These are phyloP conservation scores for Myotis yumanensis DNA, from an alignment of 2,113 vertebrate species.

Conservation along the genomic window DNA sequence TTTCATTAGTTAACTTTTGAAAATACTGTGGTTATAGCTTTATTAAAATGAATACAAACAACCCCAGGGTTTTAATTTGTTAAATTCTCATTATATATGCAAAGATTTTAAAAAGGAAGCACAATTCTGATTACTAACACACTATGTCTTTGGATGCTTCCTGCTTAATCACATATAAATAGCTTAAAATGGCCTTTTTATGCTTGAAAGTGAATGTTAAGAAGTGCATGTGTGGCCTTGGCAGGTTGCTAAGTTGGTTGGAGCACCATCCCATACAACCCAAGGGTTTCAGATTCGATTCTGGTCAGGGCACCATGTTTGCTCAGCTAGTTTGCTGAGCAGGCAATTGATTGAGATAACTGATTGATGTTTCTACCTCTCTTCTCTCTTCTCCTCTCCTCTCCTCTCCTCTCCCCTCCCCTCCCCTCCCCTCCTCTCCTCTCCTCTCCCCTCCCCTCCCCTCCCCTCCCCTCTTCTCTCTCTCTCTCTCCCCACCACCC, in stretches of 20 bases:
- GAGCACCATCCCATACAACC: background rate
- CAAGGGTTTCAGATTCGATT: background rate
- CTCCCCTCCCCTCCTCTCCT: too few relatives aligned
- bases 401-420: too few relatives aligned
- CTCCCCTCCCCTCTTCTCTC: too few relatives aligned
- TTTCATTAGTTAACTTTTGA: constrained; percentile 14
- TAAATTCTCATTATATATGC: background rate
- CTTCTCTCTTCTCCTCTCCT: too few relatives aligned
- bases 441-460: too few relatives aligned
- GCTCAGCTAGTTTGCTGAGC: background rate
- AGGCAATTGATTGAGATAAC: background rate
- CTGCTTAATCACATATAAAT: background rate
- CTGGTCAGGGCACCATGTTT: background rate
- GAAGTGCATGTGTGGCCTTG: too few relatives aligned
- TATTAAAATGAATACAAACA: background rate
- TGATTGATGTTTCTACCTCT: background rate
- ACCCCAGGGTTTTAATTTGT: constrained; percentile 2
- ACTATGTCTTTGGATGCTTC: background rate
- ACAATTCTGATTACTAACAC: background rate
- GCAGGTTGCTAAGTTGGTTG: background rate
- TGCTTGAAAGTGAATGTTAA: background rate
- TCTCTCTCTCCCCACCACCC: too few relatives aligned
- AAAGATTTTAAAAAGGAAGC: background rate
- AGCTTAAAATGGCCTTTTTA: background rate
- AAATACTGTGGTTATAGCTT: background rate